phyloP scores from a whole-genome alignment of 2,797 vertebrate species.

The Paratrypauchen microcephalus region DNA sequence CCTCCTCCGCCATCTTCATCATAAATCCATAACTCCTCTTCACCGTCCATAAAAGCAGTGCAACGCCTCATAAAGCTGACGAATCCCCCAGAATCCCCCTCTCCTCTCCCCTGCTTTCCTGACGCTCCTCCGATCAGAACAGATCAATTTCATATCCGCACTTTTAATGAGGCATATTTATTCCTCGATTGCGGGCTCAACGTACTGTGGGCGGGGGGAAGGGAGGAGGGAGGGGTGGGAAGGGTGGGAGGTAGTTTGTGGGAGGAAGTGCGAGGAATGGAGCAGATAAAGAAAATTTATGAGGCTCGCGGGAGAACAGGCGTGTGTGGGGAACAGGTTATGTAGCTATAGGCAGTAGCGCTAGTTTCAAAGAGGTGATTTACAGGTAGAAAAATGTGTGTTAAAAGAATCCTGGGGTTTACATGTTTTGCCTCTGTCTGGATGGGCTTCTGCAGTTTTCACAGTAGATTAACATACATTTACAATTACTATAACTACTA shows the following conservation, averaged over 20 bases:
- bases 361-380: slow-evolving; percentile 2
- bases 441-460: not conserved
- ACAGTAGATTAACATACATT: too few relatives aligned
- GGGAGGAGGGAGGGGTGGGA: not conserved
- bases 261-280: slow-evolving; percentile 23
- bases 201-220: slow-evolving; percentile 16
- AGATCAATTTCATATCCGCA: slow-evolving; percentile 67
- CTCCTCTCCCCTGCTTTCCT: slow-evolving; percentile 38
- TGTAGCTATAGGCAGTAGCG: not conserved
- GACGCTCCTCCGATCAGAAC: slow-evolving; percentile 64
- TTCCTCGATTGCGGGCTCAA: slow-evolving; percentile 65
- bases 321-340: slow-evolving; percentile 30
- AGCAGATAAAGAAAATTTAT: slow-evolving; percentile 70
- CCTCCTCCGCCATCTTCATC: slow-evolving; percentile 55
- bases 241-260: slow-evolving; percentile 27
- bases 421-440: not conserved
- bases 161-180: slow-evolving; percentile 74
- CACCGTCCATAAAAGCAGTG: slow-evolving; percentile 44
- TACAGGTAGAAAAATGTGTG: not conserved
- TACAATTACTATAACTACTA: too few relatives aligned
- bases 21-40: slow-evolving; percentile 63
- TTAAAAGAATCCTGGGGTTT: not conserved
- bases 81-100: slow-evolving; percentile 48
- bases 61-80: slow-evolving; percentile 63
- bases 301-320: slow-evolving; percentile 50